phyloP scores from a whole-genome alignment of 2,797 vertebrate species.

The Erethizon dorsatum region DNA sequence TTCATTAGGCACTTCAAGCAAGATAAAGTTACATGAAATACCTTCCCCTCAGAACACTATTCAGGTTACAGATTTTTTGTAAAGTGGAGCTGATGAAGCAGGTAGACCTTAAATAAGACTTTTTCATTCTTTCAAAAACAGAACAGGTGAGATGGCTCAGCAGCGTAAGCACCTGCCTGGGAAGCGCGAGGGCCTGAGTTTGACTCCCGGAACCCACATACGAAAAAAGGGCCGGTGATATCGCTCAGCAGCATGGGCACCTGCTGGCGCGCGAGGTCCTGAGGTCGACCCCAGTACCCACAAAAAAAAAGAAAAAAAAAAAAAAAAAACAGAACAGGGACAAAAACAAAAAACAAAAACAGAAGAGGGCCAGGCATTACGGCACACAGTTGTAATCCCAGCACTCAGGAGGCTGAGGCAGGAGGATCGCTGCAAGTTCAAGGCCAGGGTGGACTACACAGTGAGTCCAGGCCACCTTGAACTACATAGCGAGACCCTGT shows the following conservation, averaged over 20 bases:
- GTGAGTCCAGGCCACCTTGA: not conserved
- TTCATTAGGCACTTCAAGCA: not conserved
- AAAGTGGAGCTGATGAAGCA: constrained; percentile 46
- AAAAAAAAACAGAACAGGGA: too few relatives aligned
- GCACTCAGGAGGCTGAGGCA: not conserved
- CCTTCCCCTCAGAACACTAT: constrained; percentile 23
- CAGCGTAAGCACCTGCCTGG: too few relatives aligned
- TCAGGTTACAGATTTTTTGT: constrained; percentile 30
- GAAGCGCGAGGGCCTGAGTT: too few relatives aligned
- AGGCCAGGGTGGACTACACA: not conserved
- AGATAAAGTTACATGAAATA: constrained; percentile 40
- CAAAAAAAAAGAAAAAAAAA: too few relatives aligned
- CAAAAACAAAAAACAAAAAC: not conserved
- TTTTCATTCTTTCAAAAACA: constrained; percentile 53
- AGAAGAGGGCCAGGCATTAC: not conserved
- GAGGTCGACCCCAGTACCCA: too few relatives aligned
- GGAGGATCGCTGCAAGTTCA: not conserved
- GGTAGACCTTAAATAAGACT: not conserved
- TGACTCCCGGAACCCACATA: too few relatives aligned
- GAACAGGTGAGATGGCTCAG: not conserved
- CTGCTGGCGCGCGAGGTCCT: too few relatives aligned
- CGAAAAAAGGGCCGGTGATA: too few relatives aligned
- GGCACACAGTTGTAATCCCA: not conserved
- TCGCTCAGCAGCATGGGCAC: too few relatives aligned
- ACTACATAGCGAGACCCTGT: not conserved